Percentiles rank a stretch among this genome's conserved stretches.
phyloP scores from a whole-genome alignment of 2,797 vertebrate genomes.

The Huso huso region DNA sequence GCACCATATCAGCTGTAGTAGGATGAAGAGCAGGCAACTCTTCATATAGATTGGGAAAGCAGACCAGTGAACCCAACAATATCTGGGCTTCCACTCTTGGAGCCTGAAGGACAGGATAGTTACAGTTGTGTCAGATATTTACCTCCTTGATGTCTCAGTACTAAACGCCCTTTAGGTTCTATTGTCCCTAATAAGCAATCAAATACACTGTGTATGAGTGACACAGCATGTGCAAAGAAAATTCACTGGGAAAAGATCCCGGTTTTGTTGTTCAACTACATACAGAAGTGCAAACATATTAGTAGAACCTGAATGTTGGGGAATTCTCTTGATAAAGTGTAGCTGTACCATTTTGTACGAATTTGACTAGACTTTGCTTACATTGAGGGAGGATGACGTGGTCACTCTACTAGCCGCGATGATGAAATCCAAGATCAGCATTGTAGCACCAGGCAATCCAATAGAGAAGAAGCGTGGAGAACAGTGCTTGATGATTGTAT shows the following conservation, averaged over 20 bases:
- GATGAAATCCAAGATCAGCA: conserved; percentile 96
- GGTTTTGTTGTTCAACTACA: neutral
- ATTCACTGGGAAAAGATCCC: no score
- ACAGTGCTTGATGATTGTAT: conserved; percentile 98
- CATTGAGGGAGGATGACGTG: conserved; percentile 88
- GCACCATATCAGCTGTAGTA: conserved; percentile 76
- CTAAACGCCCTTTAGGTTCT: no score
- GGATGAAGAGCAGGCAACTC: conserved; percentile 90
- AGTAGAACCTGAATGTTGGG: neutral
- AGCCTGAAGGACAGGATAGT: conserved; percentile 55
- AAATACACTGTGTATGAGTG: no score
- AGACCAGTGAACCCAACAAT: conserved; percentile 90
- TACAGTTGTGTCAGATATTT: neutral
- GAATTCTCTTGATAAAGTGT: neutral
- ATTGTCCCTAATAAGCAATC: no score
- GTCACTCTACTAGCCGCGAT: conserved; percentile 90
- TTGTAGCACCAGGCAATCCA: conserved; percentile 91
- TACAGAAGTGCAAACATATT: neutral
- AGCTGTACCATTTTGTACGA: neutral
- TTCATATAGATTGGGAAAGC: conserved; percentile 87
- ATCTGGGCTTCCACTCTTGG: conserved; percentile 95
- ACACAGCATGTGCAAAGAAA: no score
- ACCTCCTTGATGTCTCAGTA: no score
- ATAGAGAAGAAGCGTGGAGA: conserved; percentile 96
- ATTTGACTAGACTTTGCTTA: conserved; percentile 43